These are phyloP conservation scores for Astreopora myriophthalma DNA, from an alignment of 64 coral and sea anemone species.

Conservation along the genomic window DNA sequence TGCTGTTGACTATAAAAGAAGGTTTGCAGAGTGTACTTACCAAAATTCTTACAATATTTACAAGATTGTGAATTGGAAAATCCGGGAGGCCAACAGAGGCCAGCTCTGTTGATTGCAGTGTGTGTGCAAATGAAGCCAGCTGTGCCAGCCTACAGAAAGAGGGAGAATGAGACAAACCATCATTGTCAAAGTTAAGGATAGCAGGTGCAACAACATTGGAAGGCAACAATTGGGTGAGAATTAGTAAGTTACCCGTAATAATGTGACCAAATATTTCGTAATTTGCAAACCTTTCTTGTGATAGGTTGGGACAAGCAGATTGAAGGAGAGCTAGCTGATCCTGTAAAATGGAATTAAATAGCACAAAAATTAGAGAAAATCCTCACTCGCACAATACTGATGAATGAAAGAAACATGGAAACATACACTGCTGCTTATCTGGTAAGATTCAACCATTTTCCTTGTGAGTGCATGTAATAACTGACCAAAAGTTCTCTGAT, in stretches of 20 bases:
- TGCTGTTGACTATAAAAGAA: no score
- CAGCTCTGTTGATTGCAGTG: conserved; percentile 93
- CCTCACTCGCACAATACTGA: no score
- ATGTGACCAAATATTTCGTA: not conserved
- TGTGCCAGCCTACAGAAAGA: conserved; percentile 76
- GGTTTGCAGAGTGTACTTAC: conserved; percentile 34
- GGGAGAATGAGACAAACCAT: not conserved
- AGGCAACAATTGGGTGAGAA: no score
- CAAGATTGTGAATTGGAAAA: conserved; percentile 95
- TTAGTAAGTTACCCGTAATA: not conserved
- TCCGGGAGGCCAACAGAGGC: conserved; percentile 92
- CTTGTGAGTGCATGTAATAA: no score
- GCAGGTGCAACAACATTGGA: no score
- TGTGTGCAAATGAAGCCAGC: conserved; percentile 90
- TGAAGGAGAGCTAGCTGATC: conserved; percentile 50
- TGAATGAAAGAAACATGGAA: no score
- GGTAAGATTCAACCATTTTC: no score
- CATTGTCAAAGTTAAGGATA: not conserved
- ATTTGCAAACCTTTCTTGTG: conserved; percentile 50
- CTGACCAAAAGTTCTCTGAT: no score
- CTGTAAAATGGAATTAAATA: not conserved
- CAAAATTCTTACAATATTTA: conserved; percentile 87
- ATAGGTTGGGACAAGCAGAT: not conserved
- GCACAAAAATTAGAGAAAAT: no score
- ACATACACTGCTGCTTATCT: no score